These are phyloP conservation scores for Lates japonicus DNA, from an alignment of 2,797 vertebrate genomes.

Conservation along the genomic window DNA sequence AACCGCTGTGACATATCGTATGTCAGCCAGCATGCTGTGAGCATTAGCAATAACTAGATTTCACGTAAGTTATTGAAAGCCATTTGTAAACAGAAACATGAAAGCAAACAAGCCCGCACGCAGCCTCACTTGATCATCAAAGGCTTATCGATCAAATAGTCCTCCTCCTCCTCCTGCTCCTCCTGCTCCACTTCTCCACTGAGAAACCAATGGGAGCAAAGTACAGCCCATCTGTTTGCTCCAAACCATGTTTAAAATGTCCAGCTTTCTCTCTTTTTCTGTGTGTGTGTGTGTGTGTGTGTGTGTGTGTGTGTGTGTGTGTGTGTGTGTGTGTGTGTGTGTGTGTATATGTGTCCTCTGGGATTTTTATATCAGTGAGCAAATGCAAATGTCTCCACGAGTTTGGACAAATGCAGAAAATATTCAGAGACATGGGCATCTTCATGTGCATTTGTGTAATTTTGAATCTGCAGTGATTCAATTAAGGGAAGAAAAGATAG, in stretches of 20 bases:
- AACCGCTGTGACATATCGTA: constrained; percentile 69
- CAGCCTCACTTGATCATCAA: constrained; percentile 85
- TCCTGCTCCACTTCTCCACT: constrained; percentile 41
- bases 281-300: background rate
- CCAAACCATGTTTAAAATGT: constrained; percentile 49
- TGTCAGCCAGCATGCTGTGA: constrained; percentile 78
- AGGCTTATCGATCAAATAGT: constrained; percentile 82
- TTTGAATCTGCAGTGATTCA: constrained; percentile 4
- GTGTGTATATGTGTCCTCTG: background rate
- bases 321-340: background rate
- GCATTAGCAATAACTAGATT: constrained; percentile 79
- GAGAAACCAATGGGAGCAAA: constrained; percentile 62
- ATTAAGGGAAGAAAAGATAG: background rate
- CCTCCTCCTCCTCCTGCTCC: constrained; percentile 54
- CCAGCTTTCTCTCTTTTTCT: constrained; percentile 24
- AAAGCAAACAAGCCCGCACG: constrained; percentile 81
- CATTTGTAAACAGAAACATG: constrained; percentile 87
- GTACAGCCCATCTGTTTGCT: constrained; percentile 57
- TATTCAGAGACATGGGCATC: background rate
- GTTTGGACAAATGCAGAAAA: background rate
- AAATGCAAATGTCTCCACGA: background rate
- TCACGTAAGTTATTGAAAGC: constrained; percentile 81
- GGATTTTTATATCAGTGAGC: background rate
- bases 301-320: background rate
- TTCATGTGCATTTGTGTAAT: background rate